These are phyloP conservation scores for Auanema freiburgensis DNA, from an alignment of 2,888 invertebrate species.

Conservation along the genomic window DNA sequence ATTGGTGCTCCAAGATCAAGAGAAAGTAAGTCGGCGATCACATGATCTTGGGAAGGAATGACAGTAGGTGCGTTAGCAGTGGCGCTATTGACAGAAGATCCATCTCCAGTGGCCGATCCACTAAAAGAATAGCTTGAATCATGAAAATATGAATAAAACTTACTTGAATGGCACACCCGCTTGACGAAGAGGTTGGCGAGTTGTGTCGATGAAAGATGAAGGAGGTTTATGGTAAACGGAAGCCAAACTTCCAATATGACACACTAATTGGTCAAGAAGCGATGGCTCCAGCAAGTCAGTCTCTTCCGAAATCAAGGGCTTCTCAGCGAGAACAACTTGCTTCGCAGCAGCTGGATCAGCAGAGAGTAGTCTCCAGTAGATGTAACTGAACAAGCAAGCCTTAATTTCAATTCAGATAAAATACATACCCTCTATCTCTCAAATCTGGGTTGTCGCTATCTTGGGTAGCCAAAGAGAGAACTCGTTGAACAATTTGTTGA, in stretches of 20 bases:
- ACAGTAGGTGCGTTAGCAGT: constrained; percentile 24
- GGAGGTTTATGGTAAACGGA: constrained; percentile 99
- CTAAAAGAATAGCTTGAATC: constrained; percentile 22
- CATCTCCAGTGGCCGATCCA: constrained; percentile 23
- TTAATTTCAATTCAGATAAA: neutral
- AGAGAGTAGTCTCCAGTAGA: constrained; percentile 96
- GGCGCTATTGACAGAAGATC: constrained; percentile 6
- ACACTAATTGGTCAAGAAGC: constrained; percentile 89
- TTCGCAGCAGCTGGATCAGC: constrained; percentile 99
- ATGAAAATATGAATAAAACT: constrained; percentile 1
- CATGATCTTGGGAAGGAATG: constrained; percentile 80
- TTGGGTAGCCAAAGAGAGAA: constrained; percentile 70
- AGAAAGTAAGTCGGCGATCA: constrained; percentile 92
- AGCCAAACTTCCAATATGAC: constrained; percentile 95
- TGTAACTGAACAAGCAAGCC: constrained; percentile 71
- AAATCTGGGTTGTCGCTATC: constrained; percentile 97
- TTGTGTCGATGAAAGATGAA: constrained; percentile 90
- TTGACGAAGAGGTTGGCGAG: constrained; percentile 66
- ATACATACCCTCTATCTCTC: constrained; percentile 80
- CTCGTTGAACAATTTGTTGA: constrained; percentile 94
- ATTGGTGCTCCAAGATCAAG: constrained; percentile 82
- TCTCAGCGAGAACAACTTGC: constrained; percentile 94
- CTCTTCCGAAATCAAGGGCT: constrained; percentile 90
- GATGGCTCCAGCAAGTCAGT: constrained; percentile 88
- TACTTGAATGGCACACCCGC: constrained; percentile 23